Percentiles rank a stretch among this genome's conserved stretches.
Evolutionary conservation across 2,113 vertebrate species (phyloP).

Genomic region (Toxotes chatareus): DNA sequence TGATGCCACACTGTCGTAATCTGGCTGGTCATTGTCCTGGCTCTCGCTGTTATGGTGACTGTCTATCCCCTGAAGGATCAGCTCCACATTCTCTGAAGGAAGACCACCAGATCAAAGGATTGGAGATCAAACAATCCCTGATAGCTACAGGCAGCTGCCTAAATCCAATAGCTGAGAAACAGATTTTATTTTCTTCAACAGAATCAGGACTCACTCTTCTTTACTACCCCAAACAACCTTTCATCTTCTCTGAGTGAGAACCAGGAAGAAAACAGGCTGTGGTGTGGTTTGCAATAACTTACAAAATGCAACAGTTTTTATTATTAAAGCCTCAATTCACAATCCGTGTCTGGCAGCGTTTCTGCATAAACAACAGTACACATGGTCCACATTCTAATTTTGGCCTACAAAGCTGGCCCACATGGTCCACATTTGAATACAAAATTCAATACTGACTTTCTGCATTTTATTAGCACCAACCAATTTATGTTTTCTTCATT

Average conservation of each 20-base stretch:
- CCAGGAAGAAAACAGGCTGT: neutral
- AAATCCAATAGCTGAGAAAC: constrained; percentile 4
- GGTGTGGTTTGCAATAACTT: neutral
- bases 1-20: constrained; percentile 98
- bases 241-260: neutral
- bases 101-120: constrained; percentile 38
- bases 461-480: constrained; percentile 6
- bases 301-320: neutral
- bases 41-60: constrained; percentile 89
- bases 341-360: neutral
- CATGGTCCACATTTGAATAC: constrained; percentile 4
- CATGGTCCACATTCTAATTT: neutral
- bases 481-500: neutral
- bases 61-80: constrained; percentile 91
- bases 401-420: neutral
- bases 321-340: neutral
- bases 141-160: constrained; percentile 11
- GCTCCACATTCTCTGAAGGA: constrained; percentile 91
- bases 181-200: neutral
- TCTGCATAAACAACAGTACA: neutral
- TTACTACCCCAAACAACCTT: neutral
- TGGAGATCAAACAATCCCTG: constrained; percentile 27
- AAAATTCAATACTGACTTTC: neutral
- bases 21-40: constrained; percentile 95
- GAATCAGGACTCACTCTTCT: neutral